phyloP scores from a whole-genome alignment of 2,888 invertebrate genomes.

The Zhuqinia jingwanae region DNA sequence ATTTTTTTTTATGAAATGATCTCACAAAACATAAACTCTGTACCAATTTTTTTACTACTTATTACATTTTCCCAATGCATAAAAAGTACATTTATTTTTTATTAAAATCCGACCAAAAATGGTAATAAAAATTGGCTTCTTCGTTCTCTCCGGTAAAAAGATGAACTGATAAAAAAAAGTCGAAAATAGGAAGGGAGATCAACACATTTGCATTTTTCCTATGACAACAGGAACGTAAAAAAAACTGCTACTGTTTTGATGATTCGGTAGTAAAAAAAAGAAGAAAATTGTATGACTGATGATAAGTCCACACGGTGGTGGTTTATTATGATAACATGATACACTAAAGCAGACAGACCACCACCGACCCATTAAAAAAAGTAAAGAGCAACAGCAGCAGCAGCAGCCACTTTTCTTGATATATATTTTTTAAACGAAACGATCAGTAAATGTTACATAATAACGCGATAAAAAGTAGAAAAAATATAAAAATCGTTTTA shows the following conservation, averaged over 20 bases:
- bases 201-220: conserved; percentile 42
- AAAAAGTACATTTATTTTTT: conserved; percentile 5
- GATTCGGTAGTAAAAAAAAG: conserved; percentile 22
- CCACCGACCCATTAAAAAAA: too few relatives aligned
- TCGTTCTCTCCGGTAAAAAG: conserved; percentile 13
- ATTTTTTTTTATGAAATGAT: background rate
- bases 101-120: conserved; percentile 40
- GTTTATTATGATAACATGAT: too few relatives aligned
- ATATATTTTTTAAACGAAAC: too few relatives aligned
- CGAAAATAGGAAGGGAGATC: background rate
- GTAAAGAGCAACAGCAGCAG: too few relatives aligned
- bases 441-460: too few relatives aligned
- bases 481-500: conserved; percentile 20
- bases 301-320: too few relatives aligned
- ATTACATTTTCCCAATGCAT: conserved; percentile 30
- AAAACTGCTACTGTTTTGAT: background rate
- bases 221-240: background rate
- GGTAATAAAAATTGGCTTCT: conserved; percentile 63
- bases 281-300: background rate
- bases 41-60: background rate
- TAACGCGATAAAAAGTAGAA: too few relatives aligned
- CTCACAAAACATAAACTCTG: background rate
- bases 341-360: too few relatives aligned
- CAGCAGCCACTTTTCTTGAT: too few relatives aligned
- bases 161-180: conserved; percentile 58